phyloP scores from a whole-genome alignment of 1,140 invertebrate species.

The Saccostrea glomerata region DNA sequence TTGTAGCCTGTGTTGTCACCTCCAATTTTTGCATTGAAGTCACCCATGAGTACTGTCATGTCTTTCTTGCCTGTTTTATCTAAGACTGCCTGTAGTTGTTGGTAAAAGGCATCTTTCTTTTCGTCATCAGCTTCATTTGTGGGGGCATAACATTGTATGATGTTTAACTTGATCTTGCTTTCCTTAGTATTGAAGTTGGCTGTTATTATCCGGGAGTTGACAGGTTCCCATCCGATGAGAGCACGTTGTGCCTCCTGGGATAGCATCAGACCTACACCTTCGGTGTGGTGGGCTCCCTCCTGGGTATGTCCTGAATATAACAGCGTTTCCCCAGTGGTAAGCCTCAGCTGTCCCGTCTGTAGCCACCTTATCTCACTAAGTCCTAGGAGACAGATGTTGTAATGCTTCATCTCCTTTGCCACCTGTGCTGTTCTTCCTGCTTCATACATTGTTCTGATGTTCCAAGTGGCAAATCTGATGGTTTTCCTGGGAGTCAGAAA shows the following conservation, averaged over 20 bases:
- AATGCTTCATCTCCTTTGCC: conserved; percentile 41
- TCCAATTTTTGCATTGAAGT: conserved; percentile 49
- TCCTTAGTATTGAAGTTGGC: too few species aligned
- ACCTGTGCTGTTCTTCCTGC: conserved; percentile 41
- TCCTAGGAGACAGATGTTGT: conserved; percentile 44
- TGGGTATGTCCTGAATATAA: conserved; percentile 54
- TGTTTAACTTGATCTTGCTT: too few species aligned
- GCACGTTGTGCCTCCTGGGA: neutral
- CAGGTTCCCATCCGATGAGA: conserved; percentile 43
- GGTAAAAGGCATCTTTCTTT: conserved; percentile 34
- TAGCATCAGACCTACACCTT: conserved; percentile 13
- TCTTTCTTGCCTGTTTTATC: conserved; percentile 30
- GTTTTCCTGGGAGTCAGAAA: conserved; percentile 47
- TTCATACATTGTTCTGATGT: conserved; percentile 56
- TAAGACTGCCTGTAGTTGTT: conserved; percentile 36
- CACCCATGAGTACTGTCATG: conserved; percentile 56
- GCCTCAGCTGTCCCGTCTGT: conserved; percentile 38
- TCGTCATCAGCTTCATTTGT: too few species aligned
- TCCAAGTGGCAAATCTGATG: conserved; percentile 46
- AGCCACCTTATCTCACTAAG: conserved; percentile 53
- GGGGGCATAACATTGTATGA: too few species aligned
- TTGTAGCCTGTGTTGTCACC: conserved; percentile 44
- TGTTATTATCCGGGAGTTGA: neutral
- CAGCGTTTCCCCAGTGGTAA: conserved; percentile 43
- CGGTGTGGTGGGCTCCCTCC: conserved; percentile 47